A percentile compares a stretch with the other conserved stretches of the same genome.
phyloP scores from a whole-genome alignment of 2,888 invertebrate species.

The Temnothorax rugatulus region DNA sequence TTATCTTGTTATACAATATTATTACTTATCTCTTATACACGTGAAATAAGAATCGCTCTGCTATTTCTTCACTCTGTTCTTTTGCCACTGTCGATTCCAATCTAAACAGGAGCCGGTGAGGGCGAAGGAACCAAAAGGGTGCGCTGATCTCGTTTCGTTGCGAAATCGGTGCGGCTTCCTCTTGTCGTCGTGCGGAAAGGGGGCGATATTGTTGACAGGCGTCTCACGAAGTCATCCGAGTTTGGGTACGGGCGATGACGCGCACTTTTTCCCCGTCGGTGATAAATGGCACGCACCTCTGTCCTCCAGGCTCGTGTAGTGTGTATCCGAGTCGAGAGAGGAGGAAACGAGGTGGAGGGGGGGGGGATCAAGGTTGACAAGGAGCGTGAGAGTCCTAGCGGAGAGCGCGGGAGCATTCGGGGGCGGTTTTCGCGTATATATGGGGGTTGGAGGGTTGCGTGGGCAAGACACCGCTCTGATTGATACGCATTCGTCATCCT shows the following conservation, averaged over 20 bases:
- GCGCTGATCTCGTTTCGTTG: conserved; percentile 30
- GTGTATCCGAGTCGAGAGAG: conserved; percentile 76
- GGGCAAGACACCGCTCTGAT: conserved; percentile 82
- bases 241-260: conserved; percentile 84
- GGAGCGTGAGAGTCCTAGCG: conserved; percentile 77
- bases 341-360: not conserved
- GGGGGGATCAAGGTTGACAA: conserved; percentile 77
- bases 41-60: not conserved
- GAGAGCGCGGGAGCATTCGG: conserved; percentile 58
- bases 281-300: conserved; percentile 84
- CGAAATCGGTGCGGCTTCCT: conserved; percentile 54
- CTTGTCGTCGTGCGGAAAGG: conserved; percentile 65
- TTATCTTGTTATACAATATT: not conserved
- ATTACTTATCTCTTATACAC: not conserved
- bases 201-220: conserved; percentile 83
- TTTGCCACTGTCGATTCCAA: not conserved
- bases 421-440: conserved; percentile 62
- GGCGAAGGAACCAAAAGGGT: conserved; percentile 21
- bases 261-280: conserved; percentile 83
- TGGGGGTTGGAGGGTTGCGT: conserved; percentile 68
- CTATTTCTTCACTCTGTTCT: not conserved
- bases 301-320: conserved; percentile 59
- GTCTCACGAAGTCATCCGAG: conserved; percentile 85
- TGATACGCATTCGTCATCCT: conserved; percentile 76
- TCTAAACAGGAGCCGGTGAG: conserved; percentile 20